phyloP scores from a whole-genome alignment of 2,888 invertebrate genomes.

The Sicus ferrugineus region DNA sequence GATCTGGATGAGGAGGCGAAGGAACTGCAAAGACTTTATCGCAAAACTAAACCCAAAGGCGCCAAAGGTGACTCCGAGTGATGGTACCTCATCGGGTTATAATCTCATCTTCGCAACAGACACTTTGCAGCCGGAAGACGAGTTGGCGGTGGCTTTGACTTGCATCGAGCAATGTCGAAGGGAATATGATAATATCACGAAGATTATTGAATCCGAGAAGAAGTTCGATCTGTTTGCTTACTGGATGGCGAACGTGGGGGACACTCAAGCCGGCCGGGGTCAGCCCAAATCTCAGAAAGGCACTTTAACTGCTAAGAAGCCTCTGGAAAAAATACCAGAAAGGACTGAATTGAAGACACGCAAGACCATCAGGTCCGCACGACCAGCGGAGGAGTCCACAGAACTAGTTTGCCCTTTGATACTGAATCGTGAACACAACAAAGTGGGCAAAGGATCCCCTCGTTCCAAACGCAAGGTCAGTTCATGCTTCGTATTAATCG shows the following conservation, averaged over 20 bases:
- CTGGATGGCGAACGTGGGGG: conserved; percentile 33
- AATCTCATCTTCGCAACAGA: neutral
- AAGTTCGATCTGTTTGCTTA: conserved; percentile 42
- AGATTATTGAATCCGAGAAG: conserved; percentile 37
- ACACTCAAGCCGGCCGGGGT: neutral
- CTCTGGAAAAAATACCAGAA: conserved; percentile 15
- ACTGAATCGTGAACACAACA: conserved; percentile 45
- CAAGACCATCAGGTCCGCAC: neutral
- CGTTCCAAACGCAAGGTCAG: conserved; percentile 46
- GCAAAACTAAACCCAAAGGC: neutral
- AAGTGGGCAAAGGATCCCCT: conserved; percentile 43
- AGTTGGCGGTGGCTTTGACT: conserved; percentile 13
- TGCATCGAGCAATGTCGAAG: conserved; percentile 35
- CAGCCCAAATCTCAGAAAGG: too few relatives aligned
- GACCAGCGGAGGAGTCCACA: neutral
- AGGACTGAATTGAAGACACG: neutral
- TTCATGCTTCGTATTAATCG: neutral
- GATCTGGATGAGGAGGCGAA: conserved; percentile 48
- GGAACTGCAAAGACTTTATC: too few relatives aligned
- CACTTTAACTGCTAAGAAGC: neutral
- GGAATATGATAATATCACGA: conserved; percentile 32
- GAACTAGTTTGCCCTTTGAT: conserved; percentile 29
- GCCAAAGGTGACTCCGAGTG: too few relatives aligned
- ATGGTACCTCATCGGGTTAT: too few relatives aligned
- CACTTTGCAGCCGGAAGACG: conserved; percentile 13